phyloP scores from a whole-genome alignment of 2,797 vertebrate genomes.

The Helostoma temminkii region DNA sequence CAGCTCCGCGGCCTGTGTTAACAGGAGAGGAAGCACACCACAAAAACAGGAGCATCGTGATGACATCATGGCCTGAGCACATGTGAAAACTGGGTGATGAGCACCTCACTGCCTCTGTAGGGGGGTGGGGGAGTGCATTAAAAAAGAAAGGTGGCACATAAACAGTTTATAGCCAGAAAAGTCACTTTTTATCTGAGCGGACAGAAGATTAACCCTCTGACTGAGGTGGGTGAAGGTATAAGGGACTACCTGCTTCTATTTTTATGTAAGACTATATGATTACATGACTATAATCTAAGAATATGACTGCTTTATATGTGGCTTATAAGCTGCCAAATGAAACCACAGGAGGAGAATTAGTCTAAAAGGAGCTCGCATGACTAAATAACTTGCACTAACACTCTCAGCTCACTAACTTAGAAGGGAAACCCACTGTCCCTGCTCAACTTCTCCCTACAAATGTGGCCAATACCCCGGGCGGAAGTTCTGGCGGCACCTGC shows the following conservation, averaged over 20 bases:
- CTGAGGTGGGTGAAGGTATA: not conserved
- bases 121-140: not conserved
- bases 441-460: not conserved
- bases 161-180: conserved; percentile 24
- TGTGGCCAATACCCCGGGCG: conserved; percentile 18
- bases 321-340: not conserved
- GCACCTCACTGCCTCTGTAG: conserved; percentile 47
- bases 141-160: conserved; percentile 26
- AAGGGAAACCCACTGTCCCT: not conserved
- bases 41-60: conserved; percentile 47
- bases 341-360: not conserved
- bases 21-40: conserved; percentile 25
- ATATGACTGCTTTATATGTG: not conserved
- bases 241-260: not conserved
- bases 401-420: conserved; percentile 19
- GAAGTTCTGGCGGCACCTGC: conserved; percentile 67
- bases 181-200: conserved; percentile 25
- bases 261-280: too few species aligned
- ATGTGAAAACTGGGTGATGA: conserved; percentile 42
- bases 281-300: too few species aligned
- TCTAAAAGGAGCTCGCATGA: not conserved
- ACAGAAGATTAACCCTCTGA: too few species aligned
- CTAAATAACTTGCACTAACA: not conserved
- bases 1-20: conserved; percentile 35
- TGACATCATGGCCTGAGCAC: conserved; percentile 71